phyloP scores from a whole-genome alignment of 2,113 vertebrate species.

The Laterallus jamaicensis region DNA sequence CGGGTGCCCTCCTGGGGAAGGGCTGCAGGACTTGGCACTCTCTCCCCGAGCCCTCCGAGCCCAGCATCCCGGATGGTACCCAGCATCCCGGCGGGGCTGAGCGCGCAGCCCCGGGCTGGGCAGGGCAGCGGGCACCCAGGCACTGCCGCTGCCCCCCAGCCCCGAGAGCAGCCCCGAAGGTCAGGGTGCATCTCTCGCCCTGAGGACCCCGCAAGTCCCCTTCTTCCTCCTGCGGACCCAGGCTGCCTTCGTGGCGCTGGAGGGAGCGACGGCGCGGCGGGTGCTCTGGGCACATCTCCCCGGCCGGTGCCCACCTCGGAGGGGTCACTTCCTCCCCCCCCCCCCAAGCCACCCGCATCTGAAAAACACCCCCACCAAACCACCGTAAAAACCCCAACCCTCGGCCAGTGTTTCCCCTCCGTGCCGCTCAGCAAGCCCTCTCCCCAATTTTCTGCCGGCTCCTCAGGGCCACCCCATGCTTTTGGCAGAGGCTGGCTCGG shows the following conservation, averaged over 20 bases:
- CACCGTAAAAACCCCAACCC: no score
- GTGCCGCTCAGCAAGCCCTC: not conserved
- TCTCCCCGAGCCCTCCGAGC: not conserved
- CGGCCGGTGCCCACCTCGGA: no score
- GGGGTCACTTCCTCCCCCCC: not conserved
- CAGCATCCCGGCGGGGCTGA: not conserved
- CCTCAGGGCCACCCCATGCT: no score
- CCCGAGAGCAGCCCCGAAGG: not conserved
- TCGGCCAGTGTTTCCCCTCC: not conserved
- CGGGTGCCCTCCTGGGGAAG: not conserved
- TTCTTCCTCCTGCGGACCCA: not conserved
- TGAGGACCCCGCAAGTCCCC: not conserved
- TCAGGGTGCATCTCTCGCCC: not conserved
- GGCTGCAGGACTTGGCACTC: not conserved
- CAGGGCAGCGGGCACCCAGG: not conserved
- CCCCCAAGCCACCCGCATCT: not conserved
- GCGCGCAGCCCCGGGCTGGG: not conserved
- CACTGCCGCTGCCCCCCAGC: not conserved
- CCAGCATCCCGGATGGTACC: not conserved
- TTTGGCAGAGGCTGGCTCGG: not conserved
- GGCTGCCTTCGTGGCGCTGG: not conserved
- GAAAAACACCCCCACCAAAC: not conserved
- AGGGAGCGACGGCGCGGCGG: rapidly evolving
- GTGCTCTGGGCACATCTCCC: not conserved
- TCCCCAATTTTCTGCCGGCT: not conserved